Evolutionary conservation across 2,888 invertebrate species (phyloP).

Genomic region (Cryptosula pallasiana): DNA sequence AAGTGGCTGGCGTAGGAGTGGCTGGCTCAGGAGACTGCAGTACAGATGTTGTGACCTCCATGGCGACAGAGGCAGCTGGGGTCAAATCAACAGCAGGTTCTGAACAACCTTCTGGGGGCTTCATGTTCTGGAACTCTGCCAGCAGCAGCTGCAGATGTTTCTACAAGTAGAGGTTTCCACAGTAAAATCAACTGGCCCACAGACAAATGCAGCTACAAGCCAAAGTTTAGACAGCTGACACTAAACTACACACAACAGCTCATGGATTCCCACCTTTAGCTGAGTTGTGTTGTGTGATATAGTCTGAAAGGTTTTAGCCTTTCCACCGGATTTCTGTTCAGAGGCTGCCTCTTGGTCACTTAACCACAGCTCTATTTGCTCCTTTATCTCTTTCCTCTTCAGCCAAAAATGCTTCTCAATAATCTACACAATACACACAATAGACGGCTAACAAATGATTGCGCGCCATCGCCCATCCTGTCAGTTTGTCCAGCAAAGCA

Average conservation of each 20-base stretch:
- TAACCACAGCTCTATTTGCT: slow-evolving; percentile 85
- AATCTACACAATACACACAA: no score
- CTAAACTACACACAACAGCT: not conserved
- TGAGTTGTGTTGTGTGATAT: slow-evolving; percentile 70
- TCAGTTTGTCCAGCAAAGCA: no score
- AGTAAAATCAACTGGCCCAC: no score
- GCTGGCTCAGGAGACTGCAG: not conserved
- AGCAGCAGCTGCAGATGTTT: slow-evolving; percentile 76
- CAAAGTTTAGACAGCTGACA: no score
- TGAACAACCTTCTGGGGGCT: slow-evolving; percentile 64
- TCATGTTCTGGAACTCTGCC: slow-evolving; percentile 78
- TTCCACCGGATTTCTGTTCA: not conserved
- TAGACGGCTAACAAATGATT: no score
- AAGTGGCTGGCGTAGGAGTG: not conserved
- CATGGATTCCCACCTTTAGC: slow-evolving; percentile 54
- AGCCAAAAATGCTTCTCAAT: slow-evolving; percentile 91
- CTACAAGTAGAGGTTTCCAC: no score
- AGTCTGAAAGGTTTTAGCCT: slow-evolving; percentile 61
- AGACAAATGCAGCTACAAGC: no score
- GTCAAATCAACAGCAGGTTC: not conserved
- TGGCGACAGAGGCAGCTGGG: not conserved
- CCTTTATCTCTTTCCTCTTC: slow-evolving; percentile 81
- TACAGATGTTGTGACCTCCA: not conserved
- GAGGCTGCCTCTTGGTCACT: slow-evolving; percentile 68
- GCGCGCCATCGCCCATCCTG: no score